phyloP scores from a whole-genome alignment of 2,113 vertebrate genomes.

The Cinclus cinclus region DNA sequence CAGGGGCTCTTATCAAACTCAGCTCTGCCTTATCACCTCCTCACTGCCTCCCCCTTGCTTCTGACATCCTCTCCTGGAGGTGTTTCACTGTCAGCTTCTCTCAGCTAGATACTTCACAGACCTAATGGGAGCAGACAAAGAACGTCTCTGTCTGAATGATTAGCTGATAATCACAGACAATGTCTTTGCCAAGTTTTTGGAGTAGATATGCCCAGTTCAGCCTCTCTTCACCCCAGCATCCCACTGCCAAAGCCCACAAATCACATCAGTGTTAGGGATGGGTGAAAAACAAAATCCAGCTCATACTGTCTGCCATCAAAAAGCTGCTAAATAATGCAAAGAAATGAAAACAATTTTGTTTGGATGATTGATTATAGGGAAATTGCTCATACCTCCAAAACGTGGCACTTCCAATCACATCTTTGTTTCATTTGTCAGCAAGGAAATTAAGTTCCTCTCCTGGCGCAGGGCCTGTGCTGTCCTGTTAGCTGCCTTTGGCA shows the following conservation, averaged over 20 bases:
- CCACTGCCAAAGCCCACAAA: slow-evolving; percentile 22
- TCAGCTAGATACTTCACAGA: background rate
- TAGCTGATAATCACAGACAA: slow-evolving; percentile 46
- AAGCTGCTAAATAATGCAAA: slow-evolving; percentile 74
- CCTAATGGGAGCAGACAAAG: slow-evolving; percentile 40
- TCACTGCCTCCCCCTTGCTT: background rate
- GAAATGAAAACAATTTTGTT: slow-evolving; percentile 69
- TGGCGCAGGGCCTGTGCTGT: background rate
- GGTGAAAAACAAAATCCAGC: slow-evolving; percentile 15
- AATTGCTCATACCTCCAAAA: slow-evolving; percentile 61
- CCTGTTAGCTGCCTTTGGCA: background rate
- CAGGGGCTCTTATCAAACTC: background rate
- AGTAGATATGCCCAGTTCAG: background rate
- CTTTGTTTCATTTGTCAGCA: slow-evolving; percentile 65
- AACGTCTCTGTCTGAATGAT: slow-evolving; percentile 45
- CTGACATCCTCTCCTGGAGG: slow-evolving; percentile 1
- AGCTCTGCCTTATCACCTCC: background rate
- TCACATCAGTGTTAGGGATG: background rate
- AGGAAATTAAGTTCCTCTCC: slow-evolving; percentile 31
- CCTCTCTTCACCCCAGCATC: slow-evolving; percentile 8
- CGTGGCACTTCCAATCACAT: slow-evolving; percentile 53
- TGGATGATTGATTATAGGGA: slow-evolving; percentile 71
- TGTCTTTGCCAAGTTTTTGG: slow-evolving; percentile 45
- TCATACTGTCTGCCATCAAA: slow-evolving; percentile 50
- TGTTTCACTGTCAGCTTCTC: background rate